Base-by-base conservation (phyloP, 37 sponge, comb jelly and placozoan genomes). In the Eunapius fragilis region DNA sequence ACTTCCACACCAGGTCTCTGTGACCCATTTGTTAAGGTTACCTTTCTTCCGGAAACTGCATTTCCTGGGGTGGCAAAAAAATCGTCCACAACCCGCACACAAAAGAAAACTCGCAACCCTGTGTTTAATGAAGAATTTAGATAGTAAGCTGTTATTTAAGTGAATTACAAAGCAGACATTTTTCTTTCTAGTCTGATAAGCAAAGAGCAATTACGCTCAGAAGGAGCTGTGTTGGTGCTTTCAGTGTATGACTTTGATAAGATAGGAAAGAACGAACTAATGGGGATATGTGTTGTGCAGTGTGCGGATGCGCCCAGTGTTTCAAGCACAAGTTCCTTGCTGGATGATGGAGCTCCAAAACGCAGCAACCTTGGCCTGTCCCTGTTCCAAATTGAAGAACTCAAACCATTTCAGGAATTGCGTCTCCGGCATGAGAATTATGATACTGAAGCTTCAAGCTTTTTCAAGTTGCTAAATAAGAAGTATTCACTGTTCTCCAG, bases 231-330 rank as follows among this genome's bases (percentile, higher is more conserved):
- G 47, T 36, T 93, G 5, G 27, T 87, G 30, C 35, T 93, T 35
- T 76, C 83, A 10, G 69, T 89, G 35, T 93, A 70, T 77, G 87
- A 89, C 24, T 72, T 87, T 31, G 93, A 93, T 71, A 68, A 50
- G 14, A 68, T 93, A 37, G 78, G 83, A 12, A 37, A 77, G 37
- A 85, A 92, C 70, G 85, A 83, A 70, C 84, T 89, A 67, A 70
- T 49, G 37, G 93, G 93, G 6, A 50, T 92, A 49, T 74, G 85
- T 82, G 93, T 82, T 25, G 75, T 92, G 25, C 37, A 75, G 28
- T 81, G 86, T 68, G 67, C 77, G 36, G 69, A 50, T 68, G 70
- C 85, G 12, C 90, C 86, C 32, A 11, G 19, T 2, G 28, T 85
- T 22, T 37, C 79, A 25, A 33, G 74, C 36, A 41, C 37, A 13